Evolutionary conservation across 64 coral and sea anemone species (phyloP).

Genomic region (Montipora foliosa): DNA sequence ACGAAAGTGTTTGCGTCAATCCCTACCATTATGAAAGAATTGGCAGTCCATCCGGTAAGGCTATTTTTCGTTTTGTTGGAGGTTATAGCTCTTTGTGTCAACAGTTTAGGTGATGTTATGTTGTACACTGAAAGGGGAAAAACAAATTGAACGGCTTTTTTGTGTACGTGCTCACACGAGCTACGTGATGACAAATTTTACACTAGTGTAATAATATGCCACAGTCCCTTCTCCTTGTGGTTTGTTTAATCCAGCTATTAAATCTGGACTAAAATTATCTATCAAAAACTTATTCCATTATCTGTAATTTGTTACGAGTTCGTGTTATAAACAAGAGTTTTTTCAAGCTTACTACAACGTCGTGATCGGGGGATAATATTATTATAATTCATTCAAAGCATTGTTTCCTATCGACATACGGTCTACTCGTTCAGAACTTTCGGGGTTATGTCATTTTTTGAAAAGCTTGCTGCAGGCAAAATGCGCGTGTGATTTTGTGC

Average conservation of each 20-base stretch:
- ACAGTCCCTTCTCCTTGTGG: neutral
- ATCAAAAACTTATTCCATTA: neutral
- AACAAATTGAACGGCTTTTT: conserved; percentile 3
- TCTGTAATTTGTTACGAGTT: neutral
- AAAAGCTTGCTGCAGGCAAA: neutral
- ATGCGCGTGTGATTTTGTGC: neutral
- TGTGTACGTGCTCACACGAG: conserved; percentile 9
- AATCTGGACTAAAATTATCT: neutral
- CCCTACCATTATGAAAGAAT: conserved; percentile 97
- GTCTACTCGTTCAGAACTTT: neutral
- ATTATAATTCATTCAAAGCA: conserved; percentile 34
- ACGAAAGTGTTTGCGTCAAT: conserved; percentile 96
- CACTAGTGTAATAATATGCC: conserved; percentile 7
- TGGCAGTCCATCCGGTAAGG: conserved; percentile 88
- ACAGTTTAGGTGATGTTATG: conserved; percentile 24
- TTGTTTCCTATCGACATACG: conserved; percentile 18
- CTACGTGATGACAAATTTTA: conserved; percentile 38
- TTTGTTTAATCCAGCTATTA: neutral
- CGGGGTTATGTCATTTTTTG: neutral
- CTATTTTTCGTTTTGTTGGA: conserved; percentile 26
- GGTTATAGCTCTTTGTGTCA: conserved; percentile 25
- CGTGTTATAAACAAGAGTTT: conserved; percentile 5
- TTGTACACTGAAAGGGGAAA: neutral
- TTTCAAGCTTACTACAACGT: neutral
- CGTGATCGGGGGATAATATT: conserved; percentile 50